Evolutionary conservation across 2,113 vertebrate species (phyloP).

Genomic region (Passer domesticus): DNA sequence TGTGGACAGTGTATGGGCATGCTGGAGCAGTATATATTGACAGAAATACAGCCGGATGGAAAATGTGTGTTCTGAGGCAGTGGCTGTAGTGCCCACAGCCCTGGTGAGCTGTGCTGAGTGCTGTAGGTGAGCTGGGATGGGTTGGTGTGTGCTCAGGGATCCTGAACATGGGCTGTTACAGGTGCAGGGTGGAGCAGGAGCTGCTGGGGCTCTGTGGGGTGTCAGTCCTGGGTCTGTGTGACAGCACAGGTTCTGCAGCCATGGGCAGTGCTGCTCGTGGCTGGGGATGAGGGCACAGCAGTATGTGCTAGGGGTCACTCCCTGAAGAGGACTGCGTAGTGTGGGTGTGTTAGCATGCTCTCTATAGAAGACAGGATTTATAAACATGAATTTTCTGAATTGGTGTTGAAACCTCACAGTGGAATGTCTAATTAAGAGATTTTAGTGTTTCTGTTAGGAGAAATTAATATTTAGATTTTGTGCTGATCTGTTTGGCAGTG

Average conservation of each 20-base stretch:
- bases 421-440: neutral
- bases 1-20: neutral
- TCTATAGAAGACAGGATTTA: neutral
- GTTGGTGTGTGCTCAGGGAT: neutral
- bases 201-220: neutral
- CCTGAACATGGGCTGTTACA: fast-evolving
- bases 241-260: neutral
- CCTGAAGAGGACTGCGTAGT: neutral
- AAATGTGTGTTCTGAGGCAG: neutral
- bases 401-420: neutral
- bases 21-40: neutral
- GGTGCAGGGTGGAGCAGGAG: neutral
- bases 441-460: neutral
- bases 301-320: fast-evolving
- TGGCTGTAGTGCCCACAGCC: neutral
- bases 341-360: neutral
- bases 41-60: no score
- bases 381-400: neutral
- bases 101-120: neutral
- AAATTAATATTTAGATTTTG: neutral
- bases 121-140: neutral
- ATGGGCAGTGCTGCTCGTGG: neutral
- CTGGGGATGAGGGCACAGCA: neutral
- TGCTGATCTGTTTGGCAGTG: neutral
- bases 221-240: neutral